Conservation (phyloP, 2,797 vertebrate genomes). For the Pangasius krempfi region DNA sequence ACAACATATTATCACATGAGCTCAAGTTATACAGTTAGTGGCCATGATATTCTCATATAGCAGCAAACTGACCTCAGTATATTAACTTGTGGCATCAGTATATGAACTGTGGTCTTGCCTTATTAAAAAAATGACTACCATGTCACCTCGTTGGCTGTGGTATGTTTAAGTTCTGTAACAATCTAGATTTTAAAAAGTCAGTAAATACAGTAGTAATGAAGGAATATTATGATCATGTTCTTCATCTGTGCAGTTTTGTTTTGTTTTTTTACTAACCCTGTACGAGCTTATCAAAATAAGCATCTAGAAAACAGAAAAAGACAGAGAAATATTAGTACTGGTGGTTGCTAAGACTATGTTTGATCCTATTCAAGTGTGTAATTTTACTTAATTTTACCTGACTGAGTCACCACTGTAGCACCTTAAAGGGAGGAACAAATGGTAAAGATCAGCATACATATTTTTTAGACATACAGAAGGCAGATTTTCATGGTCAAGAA, state of each 20-base stretch:
- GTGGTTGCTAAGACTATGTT: background rate
- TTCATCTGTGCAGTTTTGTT: background rate
- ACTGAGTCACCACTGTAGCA: background rate
- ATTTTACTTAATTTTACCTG: background rate
- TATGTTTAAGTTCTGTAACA: background rate
- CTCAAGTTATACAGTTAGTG: background rate
- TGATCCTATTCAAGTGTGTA: background rate
- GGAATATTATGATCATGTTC: background rate
- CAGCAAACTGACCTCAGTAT: background rate
- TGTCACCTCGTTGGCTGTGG: background rate
- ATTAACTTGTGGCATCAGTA: background rate
- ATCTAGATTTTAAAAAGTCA: too few relatives aligned
- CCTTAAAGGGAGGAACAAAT: background rate
- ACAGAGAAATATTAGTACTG: background rate
- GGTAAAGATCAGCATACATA: too few relatives aligned
- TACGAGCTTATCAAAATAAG: background rate
- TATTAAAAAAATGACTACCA: background rate
- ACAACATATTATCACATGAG: background rate
- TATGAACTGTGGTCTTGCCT: background rate
- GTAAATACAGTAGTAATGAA: background rate
- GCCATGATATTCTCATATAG: background rate
- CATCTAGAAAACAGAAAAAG: background rate
- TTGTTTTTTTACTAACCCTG: background rate
- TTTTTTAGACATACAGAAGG: background rate
- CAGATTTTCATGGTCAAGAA: background rate